Conservation (phyloP, 2,113 vertebrate species). For the Saccopteryx bilineata region DNA sequence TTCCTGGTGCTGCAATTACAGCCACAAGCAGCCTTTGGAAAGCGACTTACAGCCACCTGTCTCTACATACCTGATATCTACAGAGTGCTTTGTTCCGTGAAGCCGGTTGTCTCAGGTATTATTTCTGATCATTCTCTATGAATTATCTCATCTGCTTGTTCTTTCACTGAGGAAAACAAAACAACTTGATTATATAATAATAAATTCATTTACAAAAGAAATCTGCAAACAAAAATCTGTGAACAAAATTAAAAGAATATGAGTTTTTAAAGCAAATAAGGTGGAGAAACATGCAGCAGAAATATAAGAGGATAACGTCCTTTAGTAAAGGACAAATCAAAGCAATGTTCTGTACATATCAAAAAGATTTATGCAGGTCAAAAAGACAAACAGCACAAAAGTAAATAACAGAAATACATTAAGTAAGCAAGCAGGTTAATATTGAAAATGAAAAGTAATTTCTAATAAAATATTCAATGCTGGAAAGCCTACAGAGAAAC, state of each 20-base stretch:
- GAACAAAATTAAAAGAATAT: not conserved
- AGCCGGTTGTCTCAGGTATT: not conserved
- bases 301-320: not conserved
- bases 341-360: not conserved
- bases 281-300: not conserved
- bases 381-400: not conserved
- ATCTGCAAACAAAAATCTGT: not conserved
- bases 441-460: not conserved
- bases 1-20: not conserved
- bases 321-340: constrained; percentile 43
- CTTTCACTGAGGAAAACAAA: not conserved
- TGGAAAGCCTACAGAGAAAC: not conserved
- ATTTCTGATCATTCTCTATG: not conserved
- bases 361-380: not conserved
- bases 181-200: constrained; percentile 5
- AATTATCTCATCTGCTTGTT: not conserved
- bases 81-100: not conserved
- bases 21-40: not conserved
- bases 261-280: constrained; percentile 17
- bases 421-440: not conserved
- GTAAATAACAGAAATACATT: not conserved
- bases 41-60: not conserved
- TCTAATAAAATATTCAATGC: not conserved
- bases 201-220: constrained; percentile 5
- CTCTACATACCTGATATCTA: accelerated